Evolutionary conservation across 2,888 invertebrate genomes (phyloP), one percentile per base, ranked within the genome.

Genomic region (Acanthoscelides obtectus): DNA sequence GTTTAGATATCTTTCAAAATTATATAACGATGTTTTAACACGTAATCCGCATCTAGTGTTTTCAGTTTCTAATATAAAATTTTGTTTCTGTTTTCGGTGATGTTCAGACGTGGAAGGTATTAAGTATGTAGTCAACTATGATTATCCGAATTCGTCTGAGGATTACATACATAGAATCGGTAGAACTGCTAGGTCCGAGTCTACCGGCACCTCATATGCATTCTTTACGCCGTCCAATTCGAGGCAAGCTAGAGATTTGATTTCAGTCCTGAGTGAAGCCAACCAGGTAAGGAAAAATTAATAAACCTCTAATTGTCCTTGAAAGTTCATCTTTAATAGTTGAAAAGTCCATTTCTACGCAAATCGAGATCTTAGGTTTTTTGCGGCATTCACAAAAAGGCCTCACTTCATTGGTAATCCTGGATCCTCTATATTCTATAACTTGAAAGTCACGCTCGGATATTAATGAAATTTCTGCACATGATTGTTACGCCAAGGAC

Each of bases 161-260:
- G 97, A 97, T 87, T 98, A 98, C 86, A 96, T 97, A 81, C 97
- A 98, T 86, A 92, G 97, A 76, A 98, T 97, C 86, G 97, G 97
- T 73, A 91, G 97, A 81, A 98, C 97, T 66, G 97, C 95, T 70
- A 90, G 98, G 67, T 93, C 94, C 64, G 92, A 94, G 83, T 90
- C 93, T 79, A 95, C 93, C 78, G 97, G 96, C 78, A 97, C 97
- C 74, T 96, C 97, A 64, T 97, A 97, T 86, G 97, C 97, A 72
- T 97, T 98, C 88, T 97, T 98, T 87, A 97, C 97, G 68, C 93
- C 93, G 67, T 91, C 91, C 79, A 97, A 97, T 84, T 90, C 92
- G 75, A 91, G 94, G 79, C 96, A 97, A 86, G 96, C 96, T 12
- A 93, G 91, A 70, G 96, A 97, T 84, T 89, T 97, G 73, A 91